These are phyloP conservation scores for Agraylea sexmaculata DNA, from an alignment of 1,140 invertebrate species.

Conservation along the genomic window DNA sequence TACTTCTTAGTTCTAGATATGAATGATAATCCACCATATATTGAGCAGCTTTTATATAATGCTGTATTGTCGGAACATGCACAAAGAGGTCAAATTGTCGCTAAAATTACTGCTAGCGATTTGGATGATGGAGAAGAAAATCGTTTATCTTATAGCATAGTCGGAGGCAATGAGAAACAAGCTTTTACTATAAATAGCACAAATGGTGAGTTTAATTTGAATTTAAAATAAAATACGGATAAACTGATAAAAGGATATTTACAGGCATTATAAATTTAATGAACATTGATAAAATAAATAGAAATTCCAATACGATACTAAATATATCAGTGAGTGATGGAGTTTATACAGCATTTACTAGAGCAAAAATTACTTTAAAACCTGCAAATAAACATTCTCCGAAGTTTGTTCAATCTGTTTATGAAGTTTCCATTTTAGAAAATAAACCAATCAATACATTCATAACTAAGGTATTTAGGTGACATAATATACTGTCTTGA, in stretches of 20 bases:
- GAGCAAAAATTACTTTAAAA: conserved; percentile 60
- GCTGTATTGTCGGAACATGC: conserved; percentile 69
- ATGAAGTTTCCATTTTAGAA: conserved; percentile 60
- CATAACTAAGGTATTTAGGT: conserved; percentile 38
- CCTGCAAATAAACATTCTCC: conserved; percentile 67
- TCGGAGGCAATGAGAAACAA: conserved; percentile 74
- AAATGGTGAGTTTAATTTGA: conserved; percentile 12
- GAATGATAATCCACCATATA: conserved; percentile 72
- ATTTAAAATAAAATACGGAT: neutral
- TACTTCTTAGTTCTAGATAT: conserved; percentile 52
- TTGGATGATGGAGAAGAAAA: conserved; percentile 61
- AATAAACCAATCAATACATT: conserved; percentile 56
- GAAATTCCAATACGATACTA: conserved; percentile 46
- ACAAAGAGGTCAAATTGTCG: conserved; percentile 71
- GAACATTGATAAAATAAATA: conserved; percentile 48
- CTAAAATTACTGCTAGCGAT: conserved; percentile 70
- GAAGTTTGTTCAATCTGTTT: conserved; percentile 52
- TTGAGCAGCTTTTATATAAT: conserved; percentile 66
- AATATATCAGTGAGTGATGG: conserved; percentile 84
- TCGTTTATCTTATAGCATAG: conserved; percentile 65
- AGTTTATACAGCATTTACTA: conserved; percentile 66
- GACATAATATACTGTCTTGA: neutral
- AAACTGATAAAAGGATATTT: conserved; percentile 19
- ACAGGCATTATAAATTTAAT: conserved; percentile 49
- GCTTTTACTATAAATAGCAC: conserved; percentile 56